These are phyloP conservation scores for Parazoanthus atlanticus DNA, from an alignment of 92 coral and sea anemone species.

Conservation along the genomic window DNA sequence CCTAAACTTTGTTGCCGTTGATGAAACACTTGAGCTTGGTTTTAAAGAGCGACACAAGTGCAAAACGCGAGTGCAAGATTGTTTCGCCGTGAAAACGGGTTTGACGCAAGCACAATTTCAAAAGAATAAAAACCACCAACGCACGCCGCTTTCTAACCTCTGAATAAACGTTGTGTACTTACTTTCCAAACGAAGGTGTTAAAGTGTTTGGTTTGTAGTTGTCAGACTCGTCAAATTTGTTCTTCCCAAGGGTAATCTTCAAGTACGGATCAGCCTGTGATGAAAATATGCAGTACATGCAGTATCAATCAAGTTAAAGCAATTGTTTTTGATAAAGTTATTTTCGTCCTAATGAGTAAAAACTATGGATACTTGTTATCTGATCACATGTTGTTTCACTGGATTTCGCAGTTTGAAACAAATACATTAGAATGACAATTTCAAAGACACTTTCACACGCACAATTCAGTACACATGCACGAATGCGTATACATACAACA, in stretches of 20 bases:
- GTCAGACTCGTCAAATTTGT: slow-evolving; percentile 46
- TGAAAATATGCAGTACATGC: not conserved
- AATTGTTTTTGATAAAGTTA: not conserved
- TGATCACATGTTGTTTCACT: not conserved
- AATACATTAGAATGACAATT: no score
- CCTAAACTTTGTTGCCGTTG: no score
- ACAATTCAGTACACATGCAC: not conserved
- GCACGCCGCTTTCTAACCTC: no score
- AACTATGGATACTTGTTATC: not conserved
- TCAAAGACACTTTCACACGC: not conserved
- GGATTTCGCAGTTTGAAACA: not conserved
- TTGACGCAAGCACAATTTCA: no score
- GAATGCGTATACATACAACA: not conserved
- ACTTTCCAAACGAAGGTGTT: slow-evolving; percentile 84
- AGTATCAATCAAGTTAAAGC: not conserved
- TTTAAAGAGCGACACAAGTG: no score
- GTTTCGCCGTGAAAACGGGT: no score
- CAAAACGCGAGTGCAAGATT: no score
- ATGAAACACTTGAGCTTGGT: no score
- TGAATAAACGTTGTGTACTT: slow-evolving; percentile 38
- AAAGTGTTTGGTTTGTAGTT: slow-evolving; percentile 65
- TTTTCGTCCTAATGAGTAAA: not conserved
- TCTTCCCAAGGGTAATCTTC: slow-evolving; percentile 76
- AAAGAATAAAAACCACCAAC: no score
- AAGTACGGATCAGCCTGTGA: slow-evolving; percentile 92